These are phyloP conservation scores for Chrysomela aeneicollis DNA, from an alignment of 2,888 invertebrate genomes.

Conservation along the genomic window DNA sequence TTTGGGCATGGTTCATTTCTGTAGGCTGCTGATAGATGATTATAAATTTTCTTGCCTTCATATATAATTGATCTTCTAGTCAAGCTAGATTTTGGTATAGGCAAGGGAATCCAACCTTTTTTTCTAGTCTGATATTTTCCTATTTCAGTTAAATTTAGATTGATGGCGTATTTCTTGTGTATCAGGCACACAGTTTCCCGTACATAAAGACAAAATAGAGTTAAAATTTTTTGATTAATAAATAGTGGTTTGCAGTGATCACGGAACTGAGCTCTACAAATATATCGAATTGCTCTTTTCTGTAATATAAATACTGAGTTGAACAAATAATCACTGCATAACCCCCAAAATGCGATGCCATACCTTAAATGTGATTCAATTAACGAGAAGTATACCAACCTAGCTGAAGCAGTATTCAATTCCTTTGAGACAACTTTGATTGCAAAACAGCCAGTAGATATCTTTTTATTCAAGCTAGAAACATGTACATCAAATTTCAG, in stretches of 20 bases:
- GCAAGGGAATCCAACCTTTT: not conserved
- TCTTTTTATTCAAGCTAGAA: not conserved
- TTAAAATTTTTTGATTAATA: constrained; percentile 5
- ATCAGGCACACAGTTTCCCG: not conserved
- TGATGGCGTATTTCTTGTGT: too few relatives aligned
- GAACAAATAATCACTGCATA: constrained; percentile 6
- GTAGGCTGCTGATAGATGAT: too few relatives aligned
- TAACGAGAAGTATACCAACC: too few relatives aligned
- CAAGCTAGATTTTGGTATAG: not conserved
- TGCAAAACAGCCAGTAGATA: not conserved
- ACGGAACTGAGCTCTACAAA: not conserved
- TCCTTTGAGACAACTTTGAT: not conserved
- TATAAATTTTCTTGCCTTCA: too few relatives aligned
- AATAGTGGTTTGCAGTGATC: constrained; percentile 4
- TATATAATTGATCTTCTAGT: not conserved
- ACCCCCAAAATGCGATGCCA: not conserved
- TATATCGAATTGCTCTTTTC: constrained; percentile 8
- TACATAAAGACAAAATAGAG: not conserved
- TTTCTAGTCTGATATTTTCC: not conserved
- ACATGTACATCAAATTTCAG: not conserved
- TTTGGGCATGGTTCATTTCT: too few relatives aligned
- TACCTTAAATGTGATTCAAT: too few relatives aligned
- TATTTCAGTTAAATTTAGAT: too few relatives aligned
- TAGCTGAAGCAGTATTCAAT: not conserved
- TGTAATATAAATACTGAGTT: constrained; percentile 7